Conservation (phyloP, 2,888 invertebrate genomes). For the Anthrax anthrax region DNA sequence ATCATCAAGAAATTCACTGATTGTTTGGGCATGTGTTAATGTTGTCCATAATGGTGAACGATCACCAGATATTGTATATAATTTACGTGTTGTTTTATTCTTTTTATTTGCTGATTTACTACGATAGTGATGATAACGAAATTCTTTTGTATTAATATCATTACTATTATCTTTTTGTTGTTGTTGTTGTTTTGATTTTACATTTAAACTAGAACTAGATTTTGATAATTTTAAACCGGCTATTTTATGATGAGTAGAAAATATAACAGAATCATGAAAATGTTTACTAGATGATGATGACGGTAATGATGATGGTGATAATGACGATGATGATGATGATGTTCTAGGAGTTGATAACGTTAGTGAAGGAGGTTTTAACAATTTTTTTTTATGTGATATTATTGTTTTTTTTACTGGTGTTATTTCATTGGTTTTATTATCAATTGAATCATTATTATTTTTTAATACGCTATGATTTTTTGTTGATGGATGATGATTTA, state of each 20-base stretch:
- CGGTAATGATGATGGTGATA: not conserved
- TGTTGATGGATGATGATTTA: slow-evolving; percentile 10
- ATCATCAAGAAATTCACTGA: slow-evolving; percentile 26
- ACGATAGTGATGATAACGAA: slow-evolving; percentile 7
- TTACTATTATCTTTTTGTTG: slow-evolving; percentile 2
- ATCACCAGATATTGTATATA: slow-evolving; percentile 36
- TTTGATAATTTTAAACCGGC: not conserved
- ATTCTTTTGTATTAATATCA: slow-evolving; percentile 9
- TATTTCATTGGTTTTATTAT: not conserved
- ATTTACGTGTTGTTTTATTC: slow-evolving; percentile 2
- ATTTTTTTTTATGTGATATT: too few species aligned
- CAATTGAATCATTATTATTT: not conserved
- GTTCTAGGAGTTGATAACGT: not conserved
- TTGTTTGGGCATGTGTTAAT: slow-evolving; percentile 55
- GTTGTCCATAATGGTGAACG: slow-evolving; percentile 72
- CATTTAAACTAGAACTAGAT: slow-evolving; percentile 2
- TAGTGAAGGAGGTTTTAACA: not conserved
- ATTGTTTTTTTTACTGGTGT: too few species aligned
- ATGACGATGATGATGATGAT: not conserved
- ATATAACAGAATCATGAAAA: not conserved
- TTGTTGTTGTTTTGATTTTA: slow-evolving; percentile 9
- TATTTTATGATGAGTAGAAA: not conserved
- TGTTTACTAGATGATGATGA: not conserved
- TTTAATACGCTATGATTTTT: not conserved
- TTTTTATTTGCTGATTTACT: slow-evolving; percentile 5